phyloP scores from a whole-genome alignment of 2,888 invertebrate genomes.

The Argyra leucocephala region DNA sequence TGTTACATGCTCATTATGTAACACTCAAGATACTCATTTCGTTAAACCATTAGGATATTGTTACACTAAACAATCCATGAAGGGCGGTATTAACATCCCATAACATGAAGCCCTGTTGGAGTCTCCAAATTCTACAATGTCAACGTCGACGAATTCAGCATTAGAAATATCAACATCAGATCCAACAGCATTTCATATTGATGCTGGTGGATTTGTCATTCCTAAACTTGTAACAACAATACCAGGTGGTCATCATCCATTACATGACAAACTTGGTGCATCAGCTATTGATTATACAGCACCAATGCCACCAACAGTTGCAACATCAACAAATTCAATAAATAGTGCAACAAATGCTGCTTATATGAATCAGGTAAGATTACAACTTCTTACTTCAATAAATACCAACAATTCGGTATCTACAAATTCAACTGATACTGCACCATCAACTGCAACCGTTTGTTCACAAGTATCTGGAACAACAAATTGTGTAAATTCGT shows the following conservation, averaged over 20 bases:
- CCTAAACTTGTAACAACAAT: slow-evolving; percentile 13
- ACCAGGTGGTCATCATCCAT: slow-evolving; percentile 8
- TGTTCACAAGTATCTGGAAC: slow-evolving; percentile 14
- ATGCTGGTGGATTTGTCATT: slow-evolving; percentile 1
- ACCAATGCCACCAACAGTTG: slow-evolving; percentile 24
- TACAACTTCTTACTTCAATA: slow-evolving; percentile 7
- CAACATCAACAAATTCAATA: slow-evolving; percentile 21
- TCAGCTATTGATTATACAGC: slow-evolving; percentile 17
- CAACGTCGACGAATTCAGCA: slow-evolving; percentile 16
- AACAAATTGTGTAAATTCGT: slow-evolving; percentile 33
- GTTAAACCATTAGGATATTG: slow-evolving; percentile 80
- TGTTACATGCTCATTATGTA: slow-evolving; percentile 85
- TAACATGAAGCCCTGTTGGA: slow-evolving; percentile 73
- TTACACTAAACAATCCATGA: slow-evolving; percentile 65
- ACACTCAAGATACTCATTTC: slow-evolving; percentile 84
- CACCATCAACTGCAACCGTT: neutral
- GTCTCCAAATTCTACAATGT: slow-evolving; percentile 42
- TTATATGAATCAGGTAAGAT: slow-evolving; percentile 8
- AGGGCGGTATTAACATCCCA: slow-evolving; percentile 71
- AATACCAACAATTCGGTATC: slow-evolving; percentile 3
- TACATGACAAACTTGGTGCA: neutral
- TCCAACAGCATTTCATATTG: slow-evolving; percentile 20
- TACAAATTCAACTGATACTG: neutral
- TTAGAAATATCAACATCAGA: slow-evolving; percentile 13
- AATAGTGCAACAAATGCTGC: neutral